phyloP scores from a whole-genome alignment of 2,888 invertebrate genomes.

The Habroteleia sp. region DNA sequence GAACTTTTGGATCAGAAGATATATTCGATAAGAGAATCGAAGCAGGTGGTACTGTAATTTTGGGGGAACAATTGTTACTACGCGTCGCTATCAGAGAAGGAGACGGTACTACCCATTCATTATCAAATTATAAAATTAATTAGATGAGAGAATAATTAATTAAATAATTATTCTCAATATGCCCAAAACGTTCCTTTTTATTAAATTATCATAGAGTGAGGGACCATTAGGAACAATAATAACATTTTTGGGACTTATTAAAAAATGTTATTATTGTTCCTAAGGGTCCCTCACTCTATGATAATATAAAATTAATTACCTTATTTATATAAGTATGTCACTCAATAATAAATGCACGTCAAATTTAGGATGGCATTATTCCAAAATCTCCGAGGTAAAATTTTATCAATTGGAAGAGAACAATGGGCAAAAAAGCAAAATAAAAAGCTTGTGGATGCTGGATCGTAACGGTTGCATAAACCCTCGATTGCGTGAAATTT shows the following conservation, averaged over 20 bases:
- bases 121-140: background rate
- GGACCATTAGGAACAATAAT: no score
- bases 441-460: slow-evolving; percentile 73
- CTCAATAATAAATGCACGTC: background rate
- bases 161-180: no score
- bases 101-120: slow-evolving; percentile 82
- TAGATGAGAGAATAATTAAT: no score
- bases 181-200: no score
- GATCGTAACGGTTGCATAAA: slow-evolving; percentile 73
- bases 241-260: no score
- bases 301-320: no score
- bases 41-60: slow-evolving; percentile 82
- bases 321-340: no score
- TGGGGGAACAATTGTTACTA: slow-evolving; percentile 84
- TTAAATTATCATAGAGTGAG: no score
- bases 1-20: slow-evolving; percentile 80
- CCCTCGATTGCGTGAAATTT: slow-evolving; percentile 70
- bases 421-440: slow-evolving; percentile 62
- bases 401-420: slow-evolving; percentile 70
- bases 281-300: no score
- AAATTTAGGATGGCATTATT: slow-evolving; percentile 82
- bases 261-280: no score
- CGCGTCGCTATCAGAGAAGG: slow-evolving; percentile 82
- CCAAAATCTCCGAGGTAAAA: slow-evolving; percentile 83
- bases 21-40: slow-evolving; percentile 82